Conservation (phyloP, 2,888 invertebrate genomes). For the Hoplodrina ambigua region DNA sequence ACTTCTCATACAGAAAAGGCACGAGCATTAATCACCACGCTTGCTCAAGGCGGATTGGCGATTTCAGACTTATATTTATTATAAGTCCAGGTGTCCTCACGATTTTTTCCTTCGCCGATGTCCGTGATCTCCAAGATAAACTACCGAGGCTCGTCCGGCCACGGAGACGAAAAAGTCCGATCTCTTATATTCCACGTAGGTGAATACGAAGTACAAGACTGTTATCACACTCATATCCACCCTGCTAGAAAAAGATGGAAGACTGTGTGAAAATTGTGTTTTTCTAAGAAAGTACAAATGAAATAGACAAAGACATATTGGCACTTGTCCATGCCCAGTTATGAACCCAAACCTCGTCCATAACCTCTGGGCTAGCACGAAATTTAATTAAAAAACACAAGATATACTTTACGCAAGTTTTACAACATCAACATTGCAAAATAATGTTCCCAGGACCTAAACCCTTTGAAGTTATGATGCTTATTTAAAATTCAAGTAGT, state of each 20-base stretch:
- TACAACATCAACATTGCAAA: constrained; percentile 5
- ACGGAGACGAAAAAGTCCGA: constrained; percentile 93
- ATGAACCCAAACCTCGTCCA: too few relatives aligned
- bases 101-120: too few relatives aligned
- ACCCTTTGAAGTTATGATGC: constrained; percentile 42
- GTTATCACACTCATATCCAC: constrained; percentile 91
- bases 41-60: too few relatives aligned
- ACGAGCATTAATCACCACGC: too few relatives aligned
- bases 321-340: too few relatives aligned
- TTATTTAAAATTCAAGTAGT: constrained; percentile 47
- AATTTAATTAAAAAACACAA: background rate
- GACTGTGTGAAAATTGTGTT: constrained; percentile 60
- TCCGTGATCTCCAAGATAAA: too few relatives aligned
- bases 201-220: constrained; percentile 94
- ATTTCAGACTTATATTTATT: too few relatives aligned
- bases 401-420: constrained; percentile 5
- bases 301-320: too few relatives aligned
- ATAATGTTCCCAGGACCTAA: constrained; percentile 34
- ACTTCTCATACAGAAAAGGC: too few relatives aligned
- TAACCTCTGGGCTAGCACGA: too few relatives aligned
- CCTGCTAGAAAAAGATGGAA: constrained; percentile 68
- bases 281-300: constrained; percentile 12
- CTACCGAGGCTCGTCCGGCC: constrained; percentile 94
- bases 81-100: too few relatives aligned
- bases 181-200: constrained; percentile 94